phyloP scores from a whole-genome alignment of 2,797 vertebrate species.

The Aselliscus stoliczkanus region DNA sequence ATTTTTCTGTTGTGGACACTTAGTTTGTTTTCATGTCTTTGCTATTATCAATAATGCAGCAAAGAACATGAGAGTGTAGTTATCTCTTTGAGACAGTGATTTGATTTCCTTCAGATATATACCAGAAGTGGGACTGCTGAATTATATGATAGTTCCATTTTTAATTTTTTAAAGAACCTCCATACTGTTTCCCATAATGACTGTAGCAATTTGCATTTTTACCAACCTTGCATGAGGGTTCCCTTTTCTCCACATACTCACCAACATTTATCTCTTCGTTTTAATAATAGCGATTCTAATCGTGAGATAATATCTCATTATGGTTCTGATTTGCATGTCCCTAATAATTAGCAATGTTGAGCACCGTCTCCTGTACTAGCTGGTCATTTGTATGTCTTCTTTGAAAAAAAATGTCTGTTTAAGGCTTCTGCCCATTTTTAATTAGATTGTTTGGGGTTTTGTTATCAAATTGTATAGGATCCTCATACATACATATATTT shows the following conservation, averaged over 20 bases:
- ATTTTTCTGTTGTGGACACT: background rate
- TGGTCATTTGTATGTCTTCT: no score
- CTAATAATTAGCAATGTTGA: background rate
- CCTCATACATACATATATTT: background rate
- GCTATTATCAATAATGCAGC: background rate
- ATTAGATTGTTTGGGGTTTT: background rate
- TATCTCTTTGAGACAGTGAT: background rate
- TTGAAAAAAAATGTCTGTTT: no score
- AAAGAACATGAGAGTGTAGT: background rate
- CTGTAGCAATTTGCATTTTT: background rate
- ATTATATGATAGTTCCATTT: background rate
- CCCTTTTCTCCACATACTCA: background rate
- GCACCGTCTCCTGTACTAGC: no score
- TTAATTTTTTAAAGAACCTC: background rate
- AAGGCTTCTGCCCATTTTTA: background rate
- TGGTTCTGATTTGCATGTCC: background rate
- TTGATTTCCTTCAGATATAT: background rate
- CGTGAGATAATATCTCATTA: background rate
- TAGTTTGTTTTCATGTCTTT: background rate
- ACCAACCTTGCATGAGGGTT: background rate
- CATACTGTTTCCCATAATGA: background rate
- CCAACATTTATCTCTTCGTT: background rate
- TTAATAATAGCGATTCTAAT: background rate
- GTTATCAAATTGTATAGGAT: background rate
- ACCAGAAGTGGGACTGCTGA: background rate